Evolutionary conservation across 2,797 vertebrate species (phyloP).

Genomic region (Arctocebus calabarensis): DNA sequence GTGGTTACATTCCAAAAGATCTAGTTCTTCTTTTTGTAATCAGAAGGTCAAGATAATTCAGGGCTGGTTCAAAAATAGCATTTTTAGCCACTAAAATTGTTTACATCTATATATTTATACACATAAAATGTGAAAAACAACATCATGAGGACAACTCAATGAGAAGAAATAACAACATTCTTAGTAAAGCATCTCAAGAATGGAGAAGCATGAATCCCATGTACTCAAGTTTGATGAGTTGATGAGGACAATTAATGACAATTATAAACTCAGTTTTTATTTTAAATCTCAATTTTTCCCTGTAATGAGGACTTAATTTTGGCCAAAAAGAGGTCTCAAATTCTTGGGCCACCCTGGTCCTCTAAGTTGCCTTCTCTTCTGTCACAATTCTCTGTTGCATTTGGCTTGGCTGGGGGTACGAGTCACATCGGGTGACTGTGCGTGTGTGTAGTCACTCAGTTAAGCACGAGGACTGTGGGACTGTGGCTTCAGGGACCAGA

Average conservation of each 20-base stretch:
- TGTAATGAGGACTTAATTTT: background rate
- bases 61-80: constrained; percentile 56
- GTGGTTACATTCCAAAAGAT: constrained; percentile 39
- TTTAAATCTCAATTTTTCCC: background rate
- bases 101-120: background rate
- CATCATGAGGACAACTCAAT: background rate
- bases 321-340: too few species aligned
- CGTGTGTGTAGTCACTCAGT: background rate
- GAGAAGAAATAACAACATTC: too few species aligned
- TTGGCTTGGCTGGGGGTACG: fast-evolving
- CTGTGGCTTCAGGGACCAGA: background rate
- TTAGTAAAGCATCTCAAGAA: too few species aligned
- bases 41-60: constrained; percentile 73
- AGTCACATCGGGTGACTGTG: background rate
- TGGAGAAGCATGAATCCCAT: too few species aligned
- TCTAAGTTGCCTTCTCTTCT: background rate
- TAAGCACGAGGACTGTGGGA: background rate
- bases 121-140: background rate
- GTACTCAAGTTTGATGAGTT: too few species aligned
- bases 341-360: background rate
- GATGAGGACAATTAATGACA: too few species aligned
- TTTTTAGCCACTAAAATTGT: constrained; percentile 30
- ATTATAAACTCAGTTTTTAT: background rate
- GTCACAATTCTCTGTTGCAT: too few species aligned
- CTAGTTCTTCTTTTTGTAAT: constrained; percentile 53